These are phyloP conservation scores for Squalus acanthias DNA, from an alignment of 2,797 vertebrate species.

Conservation along the genomic window DNA sequence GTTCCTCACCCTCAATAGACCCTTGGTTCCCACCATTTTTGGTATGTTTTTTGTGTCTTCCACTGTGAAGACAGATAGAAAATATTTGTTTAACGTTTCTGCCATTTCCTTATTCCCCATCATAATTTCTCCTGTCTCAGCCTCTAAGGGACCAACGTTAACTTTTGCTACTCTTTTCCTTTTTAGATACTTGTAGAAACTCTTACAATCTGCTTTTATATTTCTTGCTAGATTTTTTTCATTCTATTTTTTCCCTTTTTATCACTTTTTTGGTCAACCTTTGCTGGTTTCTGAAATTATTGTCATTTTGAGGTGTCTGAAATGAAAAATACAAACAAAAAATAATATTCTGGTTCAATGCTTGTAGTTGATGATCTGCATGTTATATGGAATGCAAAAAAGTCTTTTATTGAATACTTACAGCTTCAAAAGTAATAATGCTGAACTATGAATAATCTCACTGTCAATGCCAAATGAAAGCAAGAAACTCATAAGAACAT, in stretches of 20 bases:
- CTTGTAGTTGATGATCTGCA: background rate
- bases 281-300: slow-evolving; percentile 39
- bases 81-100: too few relatives aligned
- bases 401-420: background rate
- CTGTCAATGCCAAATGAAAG: background rate
- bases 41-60: too few relatives aligned
- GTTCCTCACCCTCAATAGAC: too few relatives aligned
- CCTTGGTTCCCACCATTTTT: too few relatives aligned
- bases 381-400: background rate
- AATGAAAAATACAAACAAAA: background rate
- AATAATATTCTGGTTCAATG: background rate
- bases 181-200: too few relatives aligned
- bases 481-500: background rate
- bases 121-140: too few relatives aligned
- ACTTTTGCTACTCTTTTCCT: too few relatives aligned
- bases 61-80: too few relatives aligned
- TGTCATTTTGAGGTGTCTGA: background rate
- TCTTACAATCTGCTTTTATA: too few relatives aligned
- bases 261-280: slow-evolving; percentile 3
- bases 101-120: too few relatives aligned
- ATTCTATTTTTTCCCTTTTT: slow-evolving; percentile 5
- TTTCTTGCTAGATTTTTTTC: too few relatives aligned
- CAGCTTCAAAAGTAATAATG: background rate
- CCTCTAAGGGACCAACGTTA: too few relatives aligned
- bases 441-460: background rate